Evolutionary conservation across 2,113 vertebrate genomes (phyloP), one percentile per base, ranked within the genome.

Genomic region (Chinchilla lanigera): DNA sequence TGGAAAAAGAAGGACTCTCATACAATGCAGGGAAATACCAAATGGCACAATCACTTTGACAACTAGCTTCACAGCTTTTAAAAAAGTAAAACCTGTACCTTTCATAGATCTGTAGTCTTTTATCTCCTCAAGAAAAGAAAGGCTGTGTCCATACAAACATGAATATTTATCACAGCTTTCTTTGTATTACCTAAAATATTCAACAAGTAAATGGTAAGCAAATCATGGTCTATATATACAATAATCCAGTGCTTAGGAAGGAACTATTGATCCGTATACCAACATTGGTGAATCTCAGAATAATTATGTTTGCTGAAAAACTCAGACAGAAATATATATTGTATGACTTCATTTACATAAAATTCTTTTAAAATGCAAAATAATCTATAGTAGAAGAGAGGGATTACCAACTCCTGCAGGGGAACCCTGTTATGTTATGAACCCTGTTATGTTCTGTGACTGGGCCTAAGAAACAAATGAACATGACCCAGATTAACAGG

Each of bases 41-140:
- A 88, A 38, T 26, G 11, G n/a, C 38, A n/a, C 44, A 14, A 47
- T 77, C 73, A 50, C 28, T 30, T 47, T 50, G 26, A 17, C 47
- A 77, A 77, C 44, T 50, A 77, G 44, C 7, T 50, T 50, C 12
- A 16, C 14, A 61, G 10, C 35, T 50, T 84, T 28, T 67, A 67
- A 67, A 47, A 69, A 73, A 52, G 52, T 77, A 86, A 81, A 95
- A 95, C 38, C 44, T 69, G 30, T 4, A n/a, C 12, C 33, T 73
- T 52, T 12, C 8, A 82, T 44, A 88, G 16, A 78, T 35, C 30
- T 11, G 41, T 4, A 73, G 22, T 56, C 7, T 24, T n/a, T 50
- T 89, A 81, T 58, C 92, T 96, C 30, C 17, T 14, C 56, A 75
- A 82, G 35, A 41, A 97, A 93, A 87, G 54, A 47, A 87, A 87